Evolutionary conservation across 1,140 invertebrate genomes (phyloP), one percentile per base, ranked within the genome.

Genomic region (Pseudomyrmex dendroicus): DNA sequence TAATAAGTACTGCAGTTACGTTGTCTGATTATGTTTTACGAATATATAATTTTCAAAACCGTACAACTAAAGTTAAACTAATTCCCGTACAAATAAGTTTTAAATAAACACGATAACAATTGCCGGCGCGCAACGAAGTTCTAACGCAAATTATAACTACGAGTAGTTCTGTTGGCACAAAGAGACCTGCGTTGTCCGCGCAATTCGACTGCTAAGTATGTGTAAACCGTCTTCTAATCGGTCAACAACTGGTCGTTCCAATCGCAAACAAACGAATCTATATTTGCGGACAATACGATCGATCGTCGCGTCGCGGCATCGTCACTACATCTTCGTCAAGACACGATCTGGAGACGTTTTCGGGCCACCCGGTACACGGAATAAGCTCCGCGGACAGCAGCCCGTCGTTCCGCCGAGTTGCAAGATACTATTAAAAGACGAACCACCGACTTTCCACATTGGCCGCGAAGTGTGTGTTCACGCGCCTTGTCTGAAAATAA

Each of bases 381-480:
- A 61, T 63, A 48, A 46, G 20, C 20, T 61, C 13, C 44, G 57
- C 73, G 84, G 84, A 84, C 62, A 83, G 82, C 66, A 64, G 78
- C 76, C 84, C 84, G 82, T 83, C 84, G 82, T 83, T 73, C 61
- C 66, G 17, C 73, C 25, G 86, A 88, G 87, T 86, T 90, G 85
- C 90, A 85, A 84, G 84, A 83, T 73, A 85, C 91, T 91, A 91
- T 91, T 91, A 91, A 91, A 91, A 91, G 91, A 86, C 86, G 89
- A 90, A 90, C 85, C 87, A 89, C 86, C 73, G 85, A 80, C 80
- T 90, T 90, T 89, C 85, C 87, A 90, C 85, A 87, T 90, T 90
- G 86, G 90, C 84, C 78, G 86, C 86, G 86, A 88, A 88, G 88
- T 85, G 89, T 90, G 88, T 85, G 89, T 90, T 90, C 62, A 84